Conservation (phyloP, 2,113 vertebrate species). For the Neogale vison region DNA sequence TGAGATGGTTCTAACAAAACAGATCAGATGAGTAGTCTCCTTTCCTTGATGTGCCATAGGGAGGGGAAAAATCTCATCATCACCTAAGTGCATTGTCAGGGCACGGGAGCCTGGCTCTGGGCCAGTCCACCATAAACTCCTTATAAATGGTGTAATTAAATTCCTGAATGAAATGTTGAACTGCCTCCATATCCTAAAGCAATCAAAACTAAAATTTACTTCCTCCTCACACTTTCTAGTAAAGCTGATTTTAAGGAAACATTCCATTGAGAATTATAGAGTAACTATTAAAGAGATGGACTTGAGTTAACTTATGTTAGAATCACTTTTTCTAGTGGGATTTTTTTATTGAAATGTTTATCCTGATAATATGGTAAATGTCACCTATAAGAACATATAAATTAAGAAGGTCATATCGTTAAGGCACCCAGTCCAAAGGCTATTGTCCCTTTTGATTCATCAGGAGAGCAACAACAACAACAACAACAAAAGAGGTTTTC, state of each 20-base stretch:
- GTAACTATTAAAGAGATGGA: slow-evolving; percentile 23
- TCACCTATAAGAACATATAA: background rate
- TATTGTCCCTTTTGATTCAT: background rate
- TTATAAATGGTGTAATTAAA: slow-evolving; percentile 74
- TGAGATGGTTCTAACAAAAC: background rate
- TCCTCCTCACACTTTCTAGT: slow-evolving; percentile 58
- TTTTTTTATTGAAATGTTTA: background rate
- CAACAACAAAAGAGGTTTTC: background rate
- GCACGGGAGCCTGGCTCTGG: background rate
- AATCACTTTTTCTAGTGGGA: slow-evolving; percentile 3
- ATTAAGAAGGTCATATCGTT: background rate
- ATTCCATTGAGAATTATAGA: slow-evolving; percentile 34
- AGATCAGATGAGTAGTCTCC: background rate
- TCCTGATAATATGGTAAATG: background rate
- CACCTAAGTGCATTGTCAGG: background rate
- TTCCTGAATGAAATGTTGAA: slow-evolving; percentile 68
- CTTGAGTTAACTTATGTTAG: slow-evolving; percentile 58
- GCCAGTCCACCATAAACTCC: slow-evolving; percentile 46
- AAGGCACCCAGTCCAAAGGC: too few species aligned
- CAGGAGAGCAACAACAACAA: background rate
- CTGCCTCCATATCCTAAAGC: slow-evolving; percentile 53
- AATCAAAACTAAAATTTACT: slow-evolving; percentile 62
- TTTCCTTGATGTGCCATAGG: slow-evolving; percentile 11
- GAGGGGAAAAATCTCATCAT: background rate
- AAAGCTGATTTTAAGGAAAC: slow-evolving; percentile 57